Evolutionary conservation across 1,140 invertebrate species (phyloP).

Genomic region (Drosophila melanica): DNA sequence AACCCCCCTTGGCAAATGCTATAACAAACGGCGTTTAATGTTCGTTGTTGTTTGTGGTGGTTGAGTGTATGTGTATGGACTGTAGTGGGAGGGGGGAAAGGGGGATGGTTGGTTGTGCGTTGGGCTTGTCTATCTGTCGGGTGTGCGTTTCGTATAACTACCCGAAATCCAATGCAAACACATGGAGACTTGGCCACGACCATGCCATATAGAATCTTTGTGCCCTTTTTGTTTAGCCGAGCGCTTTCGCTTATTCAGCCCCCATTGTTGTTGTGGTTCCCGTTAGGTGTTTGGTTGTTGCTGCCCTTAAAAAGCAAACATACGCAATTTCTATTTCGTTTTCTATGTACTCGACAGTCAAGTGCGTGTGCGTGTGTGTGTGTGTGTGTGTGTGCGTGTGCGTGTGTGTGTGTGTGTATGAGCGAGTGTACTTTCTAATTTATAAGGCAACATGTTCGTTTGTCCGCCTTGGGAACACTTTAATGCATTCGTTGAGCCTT

Average conservation of each 20-base stretch:
- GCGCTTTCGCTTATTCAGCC: slow-evolving; percentile 53
- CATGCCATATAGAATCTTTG: slow-evolving; percentile 32
- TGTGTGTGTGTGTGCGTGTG: slow-evolving; percentile 18
- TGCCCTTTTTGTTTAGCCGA: slow-evolving; percentile 29
- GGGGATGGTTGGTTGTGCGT: neutral
- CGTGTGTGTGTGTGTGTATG: slow-evolving; percentile 14
- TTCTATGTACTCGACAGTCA: slow-evolving; percentile 24
- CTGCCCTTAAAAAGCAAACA: slow-evolving; percentile 54
- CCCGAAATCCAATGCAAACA: slow-evolving; percentile 56
- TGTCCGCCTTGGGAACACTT: slow-evolving; percentile 47
- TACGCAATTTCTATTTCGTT: slow-evolving; percentile 72
- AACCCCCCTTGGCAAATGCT: slow-evolving; percentile 37
- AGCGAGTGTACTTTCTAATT: slow-evolving; percentile 62
- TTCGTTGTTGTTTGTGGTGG: slow-evolving; percentile 29
- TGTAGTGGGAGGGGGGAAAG: neutral
- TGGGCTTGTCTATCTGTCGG: slow-evolving; percentile 6
- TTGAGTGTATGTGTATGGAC: slow-evolving; percentile 10
- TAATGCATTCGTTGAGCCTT: slow-evolving; percentile 60
- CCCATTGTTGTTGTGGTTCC: slow-evolving; percentile 24
- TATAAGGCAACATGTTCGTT: slow-evolving; percentile 69
- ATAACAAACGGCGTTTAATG: slow-evolving; percentile 65
- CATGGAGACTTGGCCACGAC: slow-evolving; percentile 18
- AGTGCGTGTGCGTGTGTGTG: slow-evolving; percentile 26
- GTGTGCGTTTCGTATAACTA: slow-evolving; percentile 47
- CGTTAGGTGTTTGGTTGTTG: slow-evolving; percentile 21